Conservation (phyloP, 2,888 invertebrate genomes). For the Eilema griseolum region DNA sequence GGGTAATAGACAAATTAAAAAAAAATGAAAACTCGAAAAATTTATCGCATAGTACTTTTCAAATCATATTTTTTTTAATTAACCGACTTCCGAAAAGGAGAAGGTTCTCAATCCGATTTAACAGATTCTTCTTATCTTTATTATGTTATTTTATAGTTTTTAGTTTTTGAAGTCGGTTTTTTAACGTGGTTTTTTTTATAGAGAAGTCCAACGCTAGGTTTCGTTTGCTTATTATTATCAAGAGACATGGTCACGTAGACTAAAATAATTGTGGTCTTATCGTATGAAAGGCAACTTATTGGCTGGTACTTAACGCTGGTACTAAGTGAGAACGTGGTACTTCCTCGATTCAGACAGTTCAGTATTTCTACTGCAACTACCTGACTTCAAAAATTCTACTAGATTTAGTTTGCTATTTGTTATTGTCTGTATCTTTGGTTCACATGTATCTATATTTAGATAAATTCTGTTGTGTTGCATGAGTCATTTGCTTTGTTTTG, state of each 20-base stretch:
- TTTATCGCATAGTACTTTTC: too few species aligned
- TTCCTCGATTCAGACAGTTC: not conserved
- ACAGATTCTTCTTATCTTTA: too few species aligned
- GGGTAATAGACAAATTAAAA: too few species aligned
- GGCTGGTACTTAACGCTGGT: not conserved
- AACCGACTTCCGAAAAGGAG: too few species aligned
- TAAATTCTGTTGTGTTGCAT: not conserved
- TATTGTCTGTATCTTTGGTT: not conserved
- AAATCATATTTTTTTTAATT: too few species aligned
- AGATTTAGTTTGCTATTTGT: not conserved
- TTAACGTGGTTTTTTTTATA: too few species aligned
- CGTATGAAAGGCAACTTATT: not conserved
- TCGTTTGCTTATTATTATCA: not conserved
- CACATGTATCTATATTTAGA: not conserved
- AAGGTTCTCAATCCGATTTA: too few species aligned
- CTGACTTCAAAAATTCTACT: too few species aligned
- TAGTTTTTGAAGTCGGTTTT: too few species aligned
- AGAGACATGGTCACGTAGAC: not conserved
- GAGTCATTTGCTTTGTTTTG: not conserved
- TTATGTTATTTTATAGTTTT: too few species aligned
- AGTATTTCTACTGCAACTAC: not conserved
- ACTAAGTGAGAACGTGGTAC: not conserved
- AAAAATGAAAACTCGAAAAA: too few species aligned
- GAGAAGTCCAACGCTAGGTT: not conserved
- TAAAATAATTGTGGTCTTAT: not conserved